phyloP scores from a whole-genome alignment of 2,888 invertebrate genomes.

The Euspilapteryx auroguttella region DNA sequence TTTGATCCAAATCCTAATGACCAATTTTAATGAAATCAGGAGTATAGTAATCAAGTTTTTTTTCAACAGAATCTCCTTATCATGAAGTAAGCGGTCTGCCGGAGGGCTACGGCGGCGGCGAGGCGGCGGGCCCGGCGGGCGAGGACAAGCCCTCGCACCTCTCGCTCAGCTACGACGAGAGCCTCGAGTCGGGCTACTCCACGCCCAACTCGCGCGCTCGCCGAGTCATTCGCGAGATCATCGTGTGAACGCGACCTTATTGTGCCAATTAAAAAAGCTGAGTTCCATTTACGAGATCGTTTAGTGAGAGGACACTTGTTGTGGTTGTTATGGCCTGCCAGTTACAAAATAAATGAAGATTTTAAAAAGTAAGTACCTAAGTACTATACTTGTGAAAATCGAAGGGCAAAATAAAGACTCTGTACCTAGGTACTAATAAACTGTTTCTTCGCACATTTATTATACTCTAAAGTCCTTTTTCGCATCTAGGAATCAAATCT shows the following conservation, averaged over 20 bases:
- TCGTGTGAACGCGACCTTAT: constrained; percentile 65
- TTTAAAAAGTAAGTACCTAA: too few relatives aligned
- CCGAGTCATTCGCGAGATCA: constrained; percentile 92
- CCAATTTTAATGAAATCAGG: too few relatives aligned
- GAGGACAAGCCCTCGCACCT: constrained; percentile 87
- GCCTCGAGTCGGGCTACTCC: constrained; percentile 90
- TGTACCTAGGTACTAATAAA: too few relatives aligned
- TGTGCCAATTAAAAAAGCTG: not conserved
- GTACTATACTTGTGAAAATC: too few relatives aligned
- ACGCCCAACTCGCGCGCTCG: constrained; percentile 92
- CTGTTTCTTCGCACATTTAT: too few relatives aligned
- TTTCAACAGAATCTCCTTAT: constrained; percentile 82
- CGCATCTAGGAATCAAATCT: too few relatives aligned
- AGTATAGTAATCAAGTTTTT: too few relatives aligned
- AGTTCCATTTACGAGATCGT: not conserved
- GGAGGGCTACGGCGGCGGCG: constrained; percentile 76
- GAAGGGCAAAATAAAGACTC: too few relatives aligned
- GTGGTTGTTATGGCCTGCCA: too few relatives aligned
- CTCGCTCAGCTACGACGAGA: constrained; percentile 90
- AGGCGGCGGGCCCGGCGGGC: constrained; percentile 62
- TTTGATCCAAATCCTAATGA: too few relatives aligned
- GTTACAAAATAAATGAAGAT: too few relatives aligned
- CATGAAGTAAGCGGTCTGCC: constrained; percentile 92
- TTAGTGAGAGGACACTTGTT: not conserved
- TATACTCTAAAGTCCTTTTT: too few relatives aligned